Evolutionary conservation across 1,140 invertebrate genomes (phyloP), one percentile per base, ranked within the genome.

Genomic region (Trichomalopsis sarcophagae): DNA sequence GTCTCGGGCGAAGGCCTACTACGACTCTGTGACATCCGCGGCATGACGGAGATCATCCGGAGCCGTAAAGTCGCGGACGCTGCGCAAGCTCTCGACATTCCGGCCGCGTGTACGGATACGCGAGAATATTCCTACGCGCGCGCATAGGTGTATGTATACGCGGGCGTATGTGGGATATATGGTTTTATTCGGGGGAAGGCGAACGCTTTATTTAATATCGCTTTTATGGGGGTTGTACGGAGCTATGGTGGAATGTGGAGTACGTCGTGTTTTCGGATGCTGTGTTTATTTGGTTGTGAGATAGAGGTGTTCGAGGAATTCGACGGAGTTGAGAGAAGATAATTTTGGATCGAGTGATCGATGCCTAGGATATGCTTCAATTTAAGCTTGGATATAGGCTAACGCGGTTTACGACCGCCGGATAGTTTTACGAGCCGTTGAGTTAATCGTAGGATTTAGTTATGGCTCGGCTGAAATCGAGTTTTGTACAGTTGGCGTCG

Each of bases 381-480:
- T 40, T 7, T 40, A 69, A 23, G 9, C 68, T 69, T 5, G 33
- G 27, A 10, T 11, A 33, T 27, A 33, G 5, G 33, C 33, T 74
- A 40, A 74, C 36, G 21, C 14, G 47, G 14, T 44, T 75, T 75
- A 23, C 10, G 14, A 44, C 17, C 36, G 14, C 7, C 73, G 9
- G 36, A 36, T n/a, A 75, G 73, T 75, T 75, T 75, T 17, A 44
- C 36, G 73, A 75, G 73, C 36, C 40, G 73, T 75, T 75, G 76
- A 78, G 76, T 62, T 55, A 78, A 78, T 78, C 33, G 47, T 3
- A 78, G 47, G 47, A 78, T 78, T 78, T 30, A 55, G 23, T 30
- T 44, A 71, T 23, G 30, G 21, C 23, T n/a, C 10, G 44, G 40
- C 27, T 27, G 75, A 77, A 50, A 21, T 47, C 75, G n/a, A 47